Evolutionary conservation across 1,140 invertebrate species (phyloP), one percentile per base, ranked within the genome.

Genomic region (Oppia nitens): DNA sequence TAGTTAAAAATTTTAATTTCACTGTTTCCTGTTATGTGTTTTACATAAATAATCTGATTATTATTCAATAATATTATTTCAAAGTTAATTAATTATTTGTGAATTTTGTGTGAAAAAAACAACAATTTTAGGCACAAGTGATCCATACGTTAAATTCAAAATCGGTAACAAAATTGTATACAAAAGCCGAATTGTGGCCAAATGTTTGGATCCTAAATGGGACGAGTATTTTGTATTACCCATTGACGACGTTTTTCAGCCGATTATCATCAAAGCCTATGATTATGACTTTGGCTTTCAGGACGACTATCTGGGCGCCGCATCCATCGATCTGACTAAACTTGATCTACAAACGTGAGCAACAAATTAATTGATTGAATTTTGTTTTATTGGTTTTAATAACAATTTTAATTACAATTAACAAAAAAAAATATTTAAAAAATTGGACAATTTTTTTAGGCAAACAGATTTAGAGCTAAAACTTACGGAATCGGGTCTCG

Each of bases 141-240:
- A 98, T 78, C 93, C 94, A 12, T 98, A 97, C 72, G 92, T 97
- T 52, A 98, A 98, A 77, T 95, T 98, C 73, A 93, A 92, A 75
- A 78, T 85, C 50, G 83, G 82, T 23, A 87, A 87, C 45, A 78
- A 85, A 47, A 77, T 96, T 63, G 79, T 95, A 59, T 89, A 95
- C 75, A 95, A 96, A 74, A 91, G 87, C 62, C 83, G 87, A 71
- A 92, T 85, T 56, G 85, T 95, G 63, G 83, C 85, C 70, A 77
- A 87, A 63, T 86, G 89, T 67, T 75, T 92, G 53, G 91, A 93
- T 75, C 91, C 95, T 28, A 75, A 83, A 54, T 98, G 94, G 93
- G 84, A 96, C 70, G 95, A 98, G 73, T 86, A 82, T 64, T 95
- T 98, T 72, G 88, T 86, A 24, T 78, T 97, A 58, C 86, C 89